Percentiles rank a stretch among this genome's conserved stretches.
These are phyloP conservation scores for Athalia cordata DNA, from an alignment of 2,888 invertebrate genomes.

Conservation along the genomic window DNA sequence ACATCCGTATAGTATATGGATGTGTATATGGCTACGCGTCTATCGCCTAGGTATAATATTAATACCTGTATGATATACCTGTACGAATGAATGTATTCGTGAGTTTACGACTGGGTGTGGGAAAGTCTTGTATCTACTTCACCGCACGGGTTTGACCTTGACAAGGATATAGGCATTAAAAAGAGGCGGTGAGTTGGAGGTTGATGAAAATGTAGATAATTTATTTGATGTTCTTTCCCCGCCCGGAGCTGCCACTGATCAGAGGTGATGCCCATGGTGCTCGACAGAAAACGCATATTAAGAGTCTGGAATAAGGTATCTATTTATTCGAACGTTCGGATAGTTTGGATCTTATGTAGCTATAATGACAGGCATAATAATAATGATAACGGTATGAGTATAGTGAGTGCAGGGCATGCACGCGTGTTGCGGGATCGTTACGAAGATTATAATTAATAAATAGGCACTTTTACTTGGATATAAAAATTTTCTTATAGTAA, in stretches of 20 bases:
- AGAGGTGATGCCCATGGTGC: too few relatives aligned
- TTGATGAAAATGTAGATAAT: constrained; percentile 3
- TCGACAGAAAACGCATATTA: too few relatives aligned
- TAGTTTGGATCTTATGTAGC: too few relatives aligned
- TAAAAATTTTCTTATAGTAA: constrained; percentile 3
- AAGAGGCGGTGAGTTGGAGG: background rate
- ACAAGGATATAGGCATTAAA: constrained; percentile 6
- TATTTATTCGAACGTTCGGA: too few relatives aligned
- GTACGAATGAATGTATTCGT: too few relatives aligned
- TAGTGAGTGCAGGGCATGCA: background rate
- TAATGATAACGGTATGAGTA: too few relatives aligned
- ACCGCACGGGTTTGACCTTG: background rate
- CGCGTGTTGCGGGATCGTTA: constrained; percentile 25
- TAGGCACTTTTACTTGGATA: constrained; percentile 30
- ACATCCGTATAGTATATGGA: too few relatives aligned
- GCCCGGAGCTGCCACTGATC: background rate
- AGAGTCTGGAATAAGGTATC: background rate
- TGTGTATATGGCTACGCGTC: too few relatives aligned
- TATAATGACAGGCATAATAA: too few relatives aligned
- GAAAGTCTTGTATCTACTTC: background rate
- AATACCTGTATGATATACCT: too few relatives aligned
- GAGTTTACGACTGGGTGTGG: background rate
- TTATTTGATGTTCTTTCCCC: constrained; percentile 23
- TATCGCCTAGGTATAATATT: too few relatives aligned
- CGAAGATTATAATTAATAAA: constrained; percentile 31